Conservation (phyloP, 2,113 vertebrate species). For the Corynorhinus townsendii region DNA sequence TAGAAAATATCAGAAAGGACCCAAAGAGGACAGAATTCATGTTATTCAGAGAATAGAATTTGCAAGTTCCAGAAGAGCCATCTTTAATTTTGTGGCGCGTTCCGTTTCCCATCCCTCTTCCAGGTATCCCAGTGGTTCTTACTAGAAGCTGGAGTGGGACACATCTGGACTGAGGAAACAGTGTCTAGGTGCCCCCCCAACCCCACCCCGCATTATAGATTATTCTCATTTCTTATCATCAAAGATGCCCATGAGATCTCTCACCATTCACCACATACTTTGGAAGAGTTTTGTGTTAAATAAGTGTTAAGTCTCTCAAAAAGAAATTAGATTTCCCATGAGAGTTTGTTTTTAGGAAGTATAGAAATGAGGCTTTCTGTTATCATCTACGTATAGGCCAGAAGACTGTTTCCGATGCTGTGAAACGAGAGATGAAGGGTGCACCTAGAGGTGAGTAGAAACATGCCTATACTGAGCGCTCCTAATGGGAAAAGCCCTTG, state of each 20-base stretch:
- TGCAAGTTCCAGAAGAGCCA: not conserved
- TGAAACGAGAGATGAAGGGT: not conserved
- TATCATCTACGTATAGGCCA: not conserved
- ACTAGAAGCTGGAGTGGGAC: not conserved
- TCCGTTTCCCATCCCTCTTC: not conserved
- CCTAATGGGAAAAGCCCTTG: not conserved
- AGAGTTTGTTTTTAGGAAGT: not conserved
- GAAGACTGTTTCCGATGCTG: not conserved
- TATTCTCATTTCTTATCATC: not conserved
- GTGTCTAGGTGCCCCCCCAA: rapidly evolving
- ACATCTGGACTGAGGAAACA: not conserved
- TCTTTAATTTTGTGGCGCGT: not conserved
- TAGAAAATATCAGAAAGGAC: not conserved
- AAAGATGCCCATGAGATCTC: not conserved
- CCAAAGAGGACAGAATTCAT: not conserved
- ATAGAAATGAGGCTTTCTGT: not conserved
- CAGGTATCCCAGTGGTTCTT: not conserved
- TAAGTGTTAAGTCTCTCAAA: not conserved
- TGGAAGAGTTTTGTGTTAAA: not conserved
- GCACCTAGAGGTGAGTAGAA: not conserved
- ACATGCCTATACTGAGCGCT: rapidly evolving
- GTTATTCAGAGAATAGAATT: not conserved
- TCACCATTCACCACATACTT: not conserved
- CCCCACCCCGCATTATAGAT: not conserved
- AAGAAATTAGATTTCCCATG: not conserved